These are phyloP conservation scores for Xanthorhoe spadicearia DNA, from an alignment of 2,888 invertebrate species.

Conservation along the genomic window DNA sequence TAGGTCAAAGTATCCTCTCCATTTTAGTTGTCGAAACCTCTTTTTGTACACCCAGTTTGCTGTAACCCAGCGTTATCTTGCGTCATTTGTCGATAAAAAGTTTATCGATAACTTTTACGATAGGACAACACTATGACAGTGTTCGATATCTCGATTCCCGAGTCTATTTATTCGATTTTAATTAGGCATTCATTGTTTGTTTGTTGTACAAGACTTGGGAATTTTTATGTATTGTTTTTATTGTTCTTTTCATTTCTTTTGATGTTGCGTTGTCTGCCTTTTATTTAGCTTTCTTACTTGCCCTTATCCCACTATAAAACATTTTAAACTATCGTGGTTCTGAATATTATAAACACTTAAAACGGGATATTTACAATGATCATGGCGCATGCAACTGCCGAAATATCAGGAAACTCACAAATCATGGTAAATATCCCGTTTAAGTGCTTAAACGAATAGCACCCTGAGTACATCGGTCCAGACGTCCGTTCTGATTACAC, in stretches of 20 bases:
- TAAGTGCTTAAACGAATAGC: too few species aligned
- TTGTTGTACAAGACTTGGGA: slow-evolving; percentile 32
- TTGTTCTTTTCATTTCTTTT: slow-evolving; percentile 7
- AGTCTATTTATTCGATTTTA: slow-evolving; percentile 35
- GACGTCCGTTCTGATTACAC: too few species aligned
- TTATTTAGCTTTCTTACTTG: background rate
- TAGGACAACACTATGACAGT: slow-evolving; percentile 32
- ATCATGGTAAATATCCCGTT: too few species aligned
- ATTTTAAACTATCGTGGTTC: too few species aligned
- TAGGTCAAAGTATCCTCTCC: background rate
- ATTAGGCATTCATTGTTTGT: slow-evolving; percentile 32
- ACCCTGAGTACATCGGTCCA: too few species aligned
- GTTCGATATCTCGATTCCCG: slow-evolving; percentile 29
- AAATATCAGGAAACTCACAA: too few species aligned
- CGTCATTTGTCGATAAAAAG: slow-evolving; percentile 38
- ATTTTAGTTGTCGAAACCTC: background rate
- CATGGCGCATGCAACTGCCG: too few species aligned
- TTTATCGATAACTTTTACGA: slow-evolving; percentile 36
- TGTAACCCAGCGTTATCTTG: slow-evolving; percentile 39
- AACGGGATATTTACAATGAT: too few species aligned
- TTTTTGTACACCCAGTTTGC: slow-evolving; percentile 8
- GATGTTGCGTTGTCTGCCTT: background rate
- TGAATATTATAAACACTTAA: too few species aligned
- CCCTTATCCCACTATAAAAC: too few species aligned
- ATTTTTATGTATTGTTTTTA: slow-evolving; percentile 33